phyloP scores from a whole-genome alignment of 2,888 invertebrate species.

The Drosophila pseudotakahashii region DNA sequence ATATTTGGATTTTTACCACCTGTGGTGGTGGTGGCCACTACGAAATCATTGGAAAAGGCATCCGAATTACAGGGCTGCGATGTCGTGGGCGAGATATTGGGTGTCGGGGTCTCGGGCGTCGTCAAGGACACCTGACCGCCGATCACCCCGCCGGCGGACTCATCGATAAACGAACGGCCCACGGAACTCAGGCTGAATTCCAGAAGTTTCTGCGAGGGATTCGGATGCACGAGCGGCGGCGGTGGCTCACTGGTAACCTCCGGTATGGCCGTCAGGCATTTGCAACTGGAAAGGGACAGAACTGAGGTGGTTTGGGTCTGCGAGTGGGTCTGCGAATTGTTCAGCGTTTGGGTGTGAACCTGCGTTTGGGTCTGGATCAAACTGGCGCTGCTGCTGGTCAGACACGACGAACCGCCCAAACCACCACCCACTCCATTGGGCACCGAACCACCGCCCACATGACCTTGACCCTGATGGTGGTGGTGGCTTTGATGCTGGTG shows the following conservation, averaged over 20 bases:
- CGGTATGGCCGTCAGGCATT: slow-evolving; percentile 83
- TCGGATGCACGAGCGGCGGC: background rate
- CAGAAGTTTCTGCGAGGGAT: slow-evolving; percentile 68
- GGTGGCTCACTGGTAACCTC: slow-evolving; percentile 72
- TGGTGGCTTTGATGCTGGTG: no score
- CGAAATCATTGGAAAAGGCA: slow-evolving; percentile 88
- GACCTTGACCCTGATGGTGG: background rate
- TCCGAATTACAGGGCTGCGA: slow-evolving; percentile 85
- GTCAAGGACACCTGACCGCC: slow-evolving; percentile 78
- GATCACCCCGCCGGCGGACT: slow-evolving; percentile 57
- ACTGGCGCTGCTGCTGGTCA: slow-evolving; percentile 80
- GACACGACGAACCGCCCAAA: slow-evolving; percentile 67
- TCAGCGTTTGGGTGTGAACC: slow-evolving; percentile 58
- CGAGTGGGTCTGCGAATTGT: slow-evolving; percentile 36
- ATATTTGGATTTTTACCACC: slow-evolving; percentile 49
- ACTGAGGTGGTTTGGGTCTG: slow-evolving; percentile 47
- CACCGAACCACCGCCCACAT: slow-evolving; percentile 51
- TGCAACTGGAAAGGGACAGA: slow-evolving; percentile 79
- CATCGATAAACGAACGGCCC: slow-evolving; percentile 84
- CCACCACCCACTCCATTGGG: slow-evolving; percentile 49
- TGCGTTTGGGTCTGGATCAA: slow-evolving; percentile 53
- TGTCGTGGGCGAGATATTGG: slow-evolving; percentile 86
- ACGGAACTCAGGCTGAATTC: slow-evolving; percentile 84
- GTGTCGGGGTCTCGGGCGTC: slow-evolving; percentile 88
- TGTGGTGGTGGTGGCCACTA: slow-evolving; percentile 82